Conservation (phyloP, 37 sponge, comb jelly and placozoan genomes). For the Beroe ovata region DNA sequence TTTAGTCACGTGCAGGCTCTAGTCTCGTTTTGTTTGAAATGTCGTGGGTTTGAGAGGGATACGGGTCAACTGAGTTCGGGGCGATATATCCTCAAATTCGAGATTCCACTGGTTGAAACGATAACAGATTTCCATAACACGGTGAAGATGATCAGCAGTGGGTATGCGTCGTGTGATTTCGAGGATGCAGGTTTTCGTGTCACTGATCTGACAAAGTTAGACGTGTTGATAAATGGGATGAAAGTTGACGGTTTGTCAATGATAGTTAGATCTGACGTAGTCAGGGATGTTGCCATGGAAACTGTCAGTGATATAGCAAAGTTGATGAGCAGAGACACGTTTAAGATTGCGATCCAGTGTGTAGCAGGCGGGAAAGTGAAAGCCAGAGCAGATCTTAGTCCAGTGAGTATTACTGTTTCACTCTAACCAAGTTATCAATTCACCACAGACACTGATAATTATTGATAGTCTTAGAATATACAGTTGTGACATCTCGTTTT, state of each 20-base stretch:
- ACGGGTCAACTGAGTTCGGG: constrained; percentile 72
- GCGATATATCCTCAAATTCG: constrained; percentile 78
- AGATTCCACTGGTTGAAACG: constrained; percentile 84
- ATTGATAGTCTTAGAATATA: too few species aligned
- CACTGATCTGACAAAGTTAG: constrained; percentile 84
- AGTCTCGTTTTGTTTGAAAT: constrained; percentile 75
- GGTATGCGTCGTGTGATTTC: constrained; percentile 96
- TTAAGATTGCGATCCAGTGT: constrained; percentile 76
- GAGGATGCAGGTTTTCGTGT: constrained; percentile 83
- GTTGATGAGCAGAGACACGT: background rate
- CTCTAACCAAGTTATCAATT: too few species aligned
- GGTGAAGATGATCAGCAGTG: constrained; percentile 83
- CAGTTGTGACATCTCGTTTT: too few species aligned
- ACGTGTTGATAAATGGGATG: constrained; percentile 85
- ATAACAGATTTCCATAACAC: constrained; percentile 85
- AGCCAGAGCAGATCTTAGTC: constrained; percentile 67
- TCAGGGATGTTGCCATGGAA: background rate
- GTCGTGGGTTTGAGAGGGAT: constrained; percentile 73
- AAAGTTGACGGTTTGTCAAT: constrained; percentile 85
- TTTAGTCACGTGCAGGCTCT: constrained; percentile 74
- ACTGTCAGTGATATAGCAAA: constrained; percentile 28
- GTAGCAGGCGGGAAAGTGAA: constrained; percentile 76
- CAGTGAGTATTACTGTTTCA: constrained; percentile 17
- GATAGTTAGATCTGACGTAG: constrained; percentile 73
- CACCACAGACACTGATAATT: too few species aligned